These are phyloP conservation scores for Chauna torquata DNA, from an alignment of 2,113 vertebrate species.

Conservation along the genomic window DNA sequence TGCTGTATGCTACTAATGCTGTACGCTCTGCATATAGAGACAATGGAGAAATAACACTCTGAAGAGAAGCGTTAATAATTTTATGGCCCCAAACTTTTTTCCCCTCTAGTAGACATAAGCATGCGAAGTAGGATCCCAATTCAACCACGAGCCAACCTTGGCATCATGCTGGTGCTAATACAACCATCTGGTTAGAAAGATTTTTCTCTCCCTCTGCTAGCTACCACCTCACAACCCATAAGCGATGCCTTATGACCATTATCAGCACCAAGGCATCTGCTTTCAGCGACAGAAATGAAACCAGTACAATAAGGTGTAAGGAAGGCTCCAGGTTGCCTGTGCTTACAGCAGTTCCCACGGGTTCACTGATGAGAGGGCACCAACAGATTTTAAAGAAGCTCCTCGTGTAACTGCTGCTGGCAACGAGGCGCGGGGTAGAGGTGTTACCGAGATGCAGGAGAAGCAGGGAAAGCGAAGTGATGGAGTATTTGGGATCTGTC, in stretches of 20 bases:
- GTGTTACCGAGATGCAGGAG: not conserved
- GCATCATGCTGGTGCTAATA: not conserved
- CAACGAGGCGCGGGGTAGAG: not conserved
- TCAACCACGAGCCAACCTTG: constrained; percentile 20
- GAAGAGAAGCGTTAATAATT: not conserved
- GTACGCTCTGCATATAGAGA: not conserved
- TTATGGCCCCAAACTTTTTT: not conserved
- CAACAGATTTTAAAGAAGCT: not conserved
- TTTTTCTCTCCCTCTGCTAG: not conserved
- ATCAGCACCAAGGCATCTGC: not conserved
- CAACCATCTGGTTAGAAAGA: constrained; percentile 6
- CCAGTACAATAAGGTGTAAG: not conserved
- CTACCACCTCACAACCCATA: not conserved
- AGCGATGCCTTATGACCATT: not conserved
- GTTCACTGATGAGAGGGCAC: not conserved
- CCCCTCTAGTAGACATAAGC: not conserved
- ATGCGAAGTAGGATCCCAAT: not conserved
- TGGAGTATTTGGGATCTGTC: not conserved
- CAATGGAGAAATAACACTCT: not conserved
- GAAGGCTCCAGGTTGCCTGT: not conserved
- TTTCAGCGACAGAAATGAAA: not conserved
- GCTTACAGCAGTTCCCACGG: not conserved
- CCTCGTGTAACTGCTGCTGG: not conserved
- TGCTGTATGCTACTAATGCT: not conserved
- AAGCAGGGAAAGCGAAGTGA: not conserved